Evolutionary conservation across 2,113 vertebrate species (phyloP).

Genomic region (Heloderma charlesbogerti): DNA sequence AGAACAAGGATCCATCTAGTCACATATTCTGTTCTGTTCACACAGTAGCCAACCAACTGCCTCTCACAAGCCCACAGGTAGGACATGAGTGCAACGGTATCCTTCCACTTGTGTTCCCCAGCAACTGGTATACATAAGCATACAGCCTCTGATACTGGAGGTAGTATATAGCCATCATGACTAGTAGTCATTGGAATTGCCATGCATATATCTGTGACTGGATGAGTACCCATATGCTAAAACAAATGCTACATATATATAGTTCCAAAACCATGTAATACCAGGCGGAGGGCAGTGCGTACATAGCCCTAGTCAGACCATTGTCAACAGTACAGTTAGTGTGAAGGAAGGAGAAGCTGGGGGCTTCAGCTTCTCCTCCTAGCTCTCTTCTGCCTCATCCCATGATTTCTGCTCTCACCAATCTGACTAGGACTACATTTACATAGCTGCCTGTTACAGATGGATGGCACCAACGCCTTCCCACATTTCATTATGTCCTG

Average conservation of each 20-base stretch:
- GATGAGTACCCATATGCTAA: background rate
- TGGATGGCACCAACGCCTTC: conserved; percentile 62
- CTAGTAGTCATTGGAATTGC: no score
- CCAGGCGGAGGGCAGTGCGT: background rate
- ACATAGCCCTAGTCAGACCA: background rate
- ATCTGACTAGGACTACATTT: background rate
- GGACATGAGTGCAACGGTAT: no score
- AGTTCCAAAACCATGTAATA: background rate
- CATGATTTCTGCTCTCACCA: background rate
- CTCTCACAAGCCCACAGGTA: no score
- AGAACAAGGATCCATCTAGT: no score
- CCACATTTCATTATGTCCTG: conserved; percentile 64
- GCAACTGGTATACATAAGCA: no score
- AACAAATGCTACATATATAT: background rate
- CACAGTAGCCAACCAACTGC: no score
- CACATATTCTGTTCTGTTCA: no score
- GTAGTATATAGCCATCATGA: no score
- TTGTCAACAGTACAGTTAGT: background rate
- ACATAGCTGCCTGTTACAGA: conserved; percentile 25
- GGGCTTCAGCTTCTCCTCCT: background rate
- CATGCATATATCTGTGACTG: background rate
- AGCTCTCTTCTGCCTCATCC: background rate
- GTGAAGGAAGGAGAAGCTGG: background rate
- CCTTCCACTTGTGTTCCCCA: no score
- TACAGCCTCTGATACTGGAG: no score